Evolutionary conservation across 2,113 vertebrate genomes (phyloP).

Genomic region (Petaurus breviceps): DNA sequence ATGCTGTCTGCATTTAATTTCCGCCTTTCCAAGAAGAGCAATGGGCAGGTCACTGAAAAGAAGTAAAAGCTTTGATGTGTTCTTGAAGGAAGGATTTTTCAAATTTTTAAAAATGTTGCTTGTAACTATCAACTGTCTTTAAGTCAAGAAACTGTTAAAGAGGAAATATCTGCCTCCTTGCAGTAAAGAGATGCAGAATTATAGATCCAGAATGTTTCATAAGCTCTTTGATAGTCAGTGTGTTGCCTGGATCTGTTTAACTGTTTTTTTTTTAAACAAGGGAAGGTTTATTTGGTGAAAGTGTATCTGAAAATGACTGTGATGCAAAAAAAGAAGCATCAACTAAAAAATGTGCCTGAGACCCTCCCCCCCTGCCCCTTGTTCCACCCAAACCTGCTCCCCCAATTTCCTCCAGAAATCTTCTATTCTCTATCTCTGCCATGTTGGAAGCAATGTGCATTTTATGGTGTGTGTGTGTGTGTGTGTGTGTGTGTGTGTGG

Average conservation of each 20-base stretch:
- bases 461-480: neutral
- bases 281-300: neutral
- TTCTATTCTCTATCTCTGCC: neutral
- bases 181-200: neutral
- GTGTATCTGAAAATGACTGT: neutral
- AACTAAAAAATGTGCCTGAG: neutral
- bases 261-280: neutral
- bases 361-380: neutral
- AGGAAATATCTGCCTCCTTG: neutral
- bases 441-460: neutral
- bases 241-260: neutral
- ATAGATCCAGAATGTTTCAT: neutral
- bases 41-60: neutral
- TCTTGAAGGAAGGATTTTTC: neutral
- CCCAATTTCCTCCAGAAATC: conserved; percentile 30
- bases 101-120: neutral
- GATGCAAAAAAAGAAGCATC: neutral
- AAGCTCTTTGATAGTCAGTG: neutral
- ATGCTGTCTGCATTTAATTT: neutral
- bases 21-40: neutral
- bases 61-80: neutral
- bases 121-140: neutral
- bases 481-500: neutral
- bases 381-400: neutral
- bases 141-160: neutral